A percentile compares a stretch with the other conserved stretches of the same genome.
Conservation (phyloP, 2,888 invertebrate species). For the Aphodius granarius region DNA sequence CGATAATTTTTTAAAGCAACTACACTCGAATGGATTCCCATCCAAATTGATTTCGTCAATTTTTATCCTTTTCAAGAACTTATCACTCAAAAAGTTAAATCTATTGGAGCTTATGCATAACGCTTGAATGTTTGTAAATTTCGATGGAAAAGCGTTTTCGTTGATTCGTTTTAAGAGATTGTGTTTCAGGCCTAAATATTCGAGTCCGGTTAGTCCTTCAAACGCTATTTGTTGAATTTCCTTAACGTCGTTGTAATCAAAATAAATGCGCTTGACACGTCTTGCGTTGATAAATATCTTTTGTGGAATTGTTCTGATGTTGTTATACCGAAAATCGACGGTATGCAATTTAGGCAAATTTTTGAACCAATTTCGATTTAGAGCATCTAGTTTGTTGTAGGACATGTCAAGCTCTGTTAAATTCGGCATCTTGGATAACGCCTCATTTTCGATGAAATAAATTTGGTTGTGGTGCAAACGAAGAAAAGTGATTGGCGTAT, state of each 20-base stretch:
- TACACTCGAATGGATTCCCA: slow-evolving; percentile 25
- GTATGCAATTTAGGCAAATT: slow-evolving; percentile 11
- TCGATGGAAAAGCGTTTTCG: slow-evolving; percentile 15
- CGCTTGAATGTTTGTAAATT: background rate
- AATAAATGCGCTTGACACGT: slow-evolving; percentile 8
- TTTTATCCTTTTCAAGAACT: background rate
- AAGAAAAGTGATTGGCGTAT: background rate
- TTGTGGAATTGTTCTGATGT: slow-evolving; percentile 11
- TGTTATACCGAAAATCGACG: slow-evolving; percentile 20
- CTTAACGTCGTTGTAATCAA: slow-evolving; percentile 19
- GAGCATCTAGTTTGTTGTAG: slow-evolving; percentile 14
- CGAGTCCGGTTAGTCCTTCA: slow-evolving; percentile 11
- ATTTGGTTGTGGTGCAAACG: slow-evolving; percentile 21
- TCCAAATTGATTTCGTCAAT: slow-evolving; percentile 10
- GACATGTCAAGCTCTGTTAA: slow-evolving; percentile 16
- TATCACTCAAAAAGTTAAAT: slow-evolving; percentile 4
- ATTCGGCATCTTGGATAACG: slow-evolving; percentile 10
- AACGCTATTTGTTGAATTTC: slow-evolving; percentile 18
- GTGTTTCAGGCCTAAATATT: slow-evolving; percentile 14
- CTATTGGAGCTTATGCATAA: slow-evolving; percentile 17
- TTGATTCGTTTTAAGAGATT: slow-evolving; percentile 16
- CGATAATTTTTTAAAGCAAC: background rate
- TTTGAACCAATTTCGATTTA: slow-evolving; percentile 19
- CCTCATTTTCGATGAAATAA: slow-evolving; percentile 9
- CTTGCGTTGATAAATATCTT: slow-evolving; percentile 10